Base-by-base conservation (phyloP, 2,113 vertebrate species). In the Nothocercus nigrocapillus region DNA sequence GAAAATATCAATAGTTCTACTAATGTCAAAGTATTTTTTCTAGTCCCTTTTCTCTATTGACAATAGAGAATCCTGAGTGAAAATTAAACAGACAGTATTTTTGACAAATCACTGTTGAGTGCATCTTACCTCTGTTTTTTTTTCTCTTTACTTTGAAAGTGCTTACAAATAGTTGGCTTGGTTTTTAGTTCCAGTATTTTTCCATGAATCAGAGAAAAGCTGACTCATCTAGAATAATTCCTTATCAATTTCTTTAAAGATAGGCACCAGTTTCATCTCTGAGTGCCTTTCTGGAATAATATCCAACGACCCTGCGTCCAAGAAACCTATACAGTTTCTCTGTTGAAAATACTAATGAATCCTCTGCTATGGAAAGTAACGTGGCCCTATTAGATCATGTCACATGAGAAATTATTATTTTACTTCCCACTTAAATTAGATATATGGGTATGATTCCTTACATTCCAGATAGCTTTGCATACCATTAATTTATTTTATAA, bases 131-230 rank as follows among this genome's bases (percentile, higher is more conserved):
- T 42, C 19, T 3, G 68, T 85, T 49, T 44, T 44, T 44, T 44
- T 44, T 82, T 20, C 16, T 54, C 62, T 69, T 34, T 69, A 24
- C 63, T 88, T 77, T 54, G 24, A n/a, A 85, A 59, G 13, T 70
- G 62, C 20, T 44, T 63, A 25, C 8, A 85, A 83, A 81, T n/a
- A 63, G 28, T 81, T 47, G 54, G 80, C 66, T 86, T 61, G n/a
- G 38, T 59, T 82, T 92, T 84, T 16, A 75, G 61, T 78, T 92
- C 24, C 81, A 86, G 89, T 93, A 86, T 82, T 96, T 96, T 96
- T 95, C 90, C 92, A 44, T 84, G 28, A 56, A 81, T 42, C 75
- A 34, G 85, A 86, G 34, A 6, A 89, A 78, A 82, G 83, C 64
- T 90, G 80, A 90, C 45, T 86, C 92, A 92, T 75, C 1, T 0